Evolutionary conservation across 2,797 vertebrate genomes (phyloP), one percentile per base, ranked within the genome.

Genomic region (Australoheros facetus): DNA sequence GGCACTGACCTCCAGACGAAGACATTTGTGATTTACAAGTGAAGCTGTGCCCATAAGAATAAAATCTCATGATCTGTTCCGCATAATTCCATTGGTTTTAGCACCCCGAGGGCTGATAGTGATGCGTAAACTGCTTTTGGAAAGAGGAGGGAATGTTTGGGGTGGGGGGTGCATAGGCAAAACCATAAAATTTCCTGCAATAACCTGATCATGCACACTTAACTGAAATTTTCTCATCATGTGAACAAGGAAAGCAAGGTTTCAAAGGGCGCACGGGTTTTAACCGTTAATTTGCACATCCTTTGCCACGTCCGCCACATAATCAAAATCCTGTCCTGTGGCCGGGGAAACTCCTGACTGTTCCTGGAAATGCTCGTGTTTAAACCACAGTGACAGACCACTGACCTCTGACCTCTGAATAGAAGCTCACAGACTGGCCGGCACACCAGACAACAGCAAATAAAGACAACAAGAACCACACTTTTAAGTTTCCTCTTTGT

Each of bases 381-480:
- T 80, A 26, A 79, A 75, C 62, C 37, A 73, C 79, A 81, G 71
- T 37, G 79, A 80, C 85, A 86, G 81, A 60, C 34, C 74, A 2
- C 32, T 28, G 85, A 91, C 90, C 82, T 86, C 60, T 75, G 80
- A 88, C 84, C 82, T 58, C 53, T 72, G 57, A 42, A 58, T 79
- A 66, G 75, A 75, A 39, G 69, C 74, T 80, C 3, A 0, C 45
- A 75, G 79, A 57, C 77, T 85, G 77, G 80, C 79, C 76, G 42
- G 62, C n/a, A 55, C 74, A 85, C 21, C 75, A 83, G 42, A 83
- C 51, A 26, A 32, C 64, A 48, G 12, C 57, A 75, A 73, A 64
- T 23, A 73, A 78, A 84, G 72, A 74, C 45, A 66, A 60, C 60
- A 12, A 79, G 76, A 71, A 75, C 55, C 3, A 2, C 23, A 12